Percentiles rank a stretch among this genome's conserved stretches.
Conservation (phyloP, 2,888 invertebrate species). For the Coleophora deauratella region DNA sequence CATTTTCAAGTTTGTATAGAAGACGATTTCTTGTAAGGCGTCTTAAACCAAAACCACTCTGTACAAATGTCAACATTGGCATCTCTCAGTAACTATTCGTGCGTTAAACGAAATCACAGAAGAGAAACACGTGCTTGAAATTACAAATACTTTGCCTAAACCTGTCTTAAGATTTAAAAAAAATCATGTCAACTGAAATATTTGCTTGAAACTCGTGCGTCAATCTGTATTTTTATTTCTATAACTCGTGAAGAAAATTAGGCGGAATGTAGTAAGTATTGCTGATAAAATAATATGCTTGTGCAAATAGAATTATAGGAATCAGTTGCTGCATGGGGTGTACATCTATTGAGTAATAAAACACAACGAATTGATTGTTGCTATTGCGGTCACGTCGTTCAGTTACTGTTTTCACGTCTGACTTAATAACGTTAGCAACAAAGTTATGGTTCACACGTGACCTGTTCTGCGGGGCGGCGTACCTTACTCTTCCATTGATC, state of each 20-base stretch:
- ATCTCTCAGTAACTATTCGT: constrained; percentile 23
- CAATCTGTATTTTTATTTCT: no score
- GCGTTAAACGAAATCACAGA: constrained; percentile 22
- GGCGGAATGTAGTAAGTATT: no score
- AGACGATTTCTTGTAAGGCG: no score
- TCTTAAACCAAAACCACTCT: no score
- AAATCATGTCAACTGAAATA: no score
- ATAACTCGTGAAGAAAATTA: no score
- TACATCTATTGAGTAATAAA: constrained; percentile 47
- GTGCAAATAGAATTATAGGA: constrained; percentile 12
- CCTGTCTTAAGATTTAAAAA: no score
- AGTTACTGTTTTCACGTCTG: constrained; percentile 71
- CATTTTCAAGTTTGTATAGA: no score
- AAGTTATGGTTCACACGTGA: constrained; percentile 68
- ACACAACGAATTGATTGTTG: constrained; percentile 67
- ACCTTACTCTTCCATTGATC: constrained; percentile 28
- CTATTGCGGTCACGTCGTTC: constrained; percentile 69
- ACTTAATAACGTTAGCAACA: constrained; percentile 69
- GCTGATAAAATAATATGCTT: background rate
- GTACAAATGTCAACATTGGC: no score
- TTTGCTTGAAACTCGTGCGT: no score
- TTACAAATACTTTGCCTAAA: constrained; percentile 8
- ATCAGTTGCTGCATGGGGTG: constrained; percentile 33
- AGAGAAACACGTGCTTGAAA: constrained; percentile 24
- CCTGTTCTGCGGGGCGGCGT: constrained; percentile 42